Evolutionary conservation across 2,113 vertebrate species (phyloP), one percentile per base, ranked within the genome.

Genomic region (Pituophis catenifer): DNA sequence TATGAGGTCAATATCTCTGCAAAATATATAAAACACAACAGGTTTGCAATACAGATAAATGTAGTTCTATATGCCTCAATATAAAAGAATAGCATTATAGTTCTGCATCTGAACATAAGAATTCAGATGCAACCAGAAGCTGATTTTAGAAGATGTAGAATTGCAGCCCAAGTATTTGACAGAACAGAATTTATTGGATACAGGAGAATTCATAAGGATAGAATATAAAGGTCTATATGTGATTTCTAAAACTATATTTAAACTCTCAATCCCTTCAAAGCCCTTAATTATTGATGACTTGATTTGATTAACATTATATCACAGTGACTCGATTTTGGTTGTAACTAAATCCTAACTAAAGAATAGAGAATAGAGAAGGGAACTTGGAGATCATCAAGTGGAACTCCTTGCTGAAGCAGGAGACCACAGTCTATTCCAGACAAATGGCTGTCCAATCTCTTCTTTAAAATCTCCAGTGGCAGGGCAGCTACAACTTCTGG

Each of bases 1-100:
- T 93, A 95, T 33, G 29, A 95, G 94, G 62, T 91, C 93, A 94
- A 89, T 17, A 65, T 88, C 88, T 87, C 90, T 95, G 55, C 54
- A 95, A 88, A 62, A 33, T 33, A 91, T 65, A 59, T 50, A 48
- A 53, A 91, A 89, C n/a, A 86, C 44, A 91, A 59, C 50, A 33
- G 58, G 86, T 62, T 90, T 54, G 86, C 55, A 94, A 57, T 92
- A 88, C 94, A 95, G 92, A 4, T 75, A 29, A 93, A 55, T 29
- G 38, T 44, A 92, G 38, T 3, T 1, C 58, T 93, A 91, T 93
- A 48, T 0, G 0, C n/a, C n/a, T 90, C 75, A 89, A 91, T 62
- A 26, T 13, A 89, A 89, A 55, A 48, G 52, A 13, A 8, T 44
- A 91, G 9, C 3, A 8, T 48, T 11, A 24, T 29, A 90, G 10